Percentiles rank a stretch among this genome's conserved stretches.
These are phyloP conservation scores for Phataginus tricuspis DNA, from an alignment of 2,797 vertebrate species.

Conservation along the genomic window DNA sequence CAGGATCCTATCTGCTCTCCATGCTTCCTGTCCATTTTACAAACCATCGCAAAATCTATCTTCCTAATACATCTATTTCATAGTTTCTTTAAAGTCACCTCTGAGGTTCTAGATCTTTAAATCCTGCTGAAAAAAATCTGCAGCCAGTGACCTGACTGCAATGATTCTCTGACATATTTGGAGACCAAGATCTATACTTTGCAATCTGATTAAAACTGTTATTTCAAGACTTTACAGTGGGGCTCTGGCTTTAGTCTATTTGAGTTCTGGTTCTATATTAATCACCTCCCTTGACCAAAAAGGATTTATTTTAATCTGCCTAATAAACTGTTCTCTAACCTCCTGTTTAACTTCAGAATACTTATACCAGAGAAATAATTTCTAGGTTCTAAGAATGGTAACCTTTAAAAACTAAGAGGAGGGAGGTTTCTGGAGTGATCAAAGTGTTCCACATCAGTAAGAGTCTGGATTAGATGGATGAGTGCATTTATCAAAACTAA, in stretches of 20 bases:
- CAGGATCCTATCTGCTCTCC: not conserved
- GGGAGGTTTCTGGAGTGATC: not conserved
- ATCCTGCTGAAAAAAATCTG: constrained; percentile 31
- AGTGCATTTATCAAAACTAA: constrained; percentile 16
- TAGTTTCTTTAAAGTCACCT: constrained; percentile 41
- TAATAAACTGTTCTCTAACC: not conserved
- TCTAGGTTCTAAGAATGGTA: constrained; percentile 16
- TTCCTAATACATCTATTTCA: constrained; percentile 14
- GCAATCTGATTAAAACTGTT: not conserved
- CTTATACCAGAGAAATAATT: constrained; percentile 3
- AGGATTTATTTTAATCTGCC: constrained; percentile 5
- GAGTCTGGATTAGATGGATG: not conserved
- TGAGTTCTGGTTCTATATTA: constrained; percentile 1
- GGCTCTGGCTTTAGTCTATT: not conserved
- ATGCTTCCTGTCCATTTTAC: not conserved
- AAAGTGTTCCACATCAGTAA: not conserved
- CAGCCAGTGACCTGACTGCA: not conserved
- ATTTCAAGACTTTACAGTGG: not conserved
- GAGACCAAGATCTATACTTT: not conserved
- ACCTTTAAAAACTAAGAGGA: constrained; percentile 23
- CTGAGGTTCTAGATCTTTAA: constrained; percentile 7
- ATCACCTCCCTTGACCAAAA: not conserved
- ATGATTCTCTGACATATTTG: not conserved
- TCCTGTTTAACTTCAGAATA: constrained; percentile 12
- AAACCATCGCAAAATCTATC: not conserved